phyloP scores from a whole-genome alignment of 1,140 invertebrate genomes.

The Drosophila sp. region DNA sequence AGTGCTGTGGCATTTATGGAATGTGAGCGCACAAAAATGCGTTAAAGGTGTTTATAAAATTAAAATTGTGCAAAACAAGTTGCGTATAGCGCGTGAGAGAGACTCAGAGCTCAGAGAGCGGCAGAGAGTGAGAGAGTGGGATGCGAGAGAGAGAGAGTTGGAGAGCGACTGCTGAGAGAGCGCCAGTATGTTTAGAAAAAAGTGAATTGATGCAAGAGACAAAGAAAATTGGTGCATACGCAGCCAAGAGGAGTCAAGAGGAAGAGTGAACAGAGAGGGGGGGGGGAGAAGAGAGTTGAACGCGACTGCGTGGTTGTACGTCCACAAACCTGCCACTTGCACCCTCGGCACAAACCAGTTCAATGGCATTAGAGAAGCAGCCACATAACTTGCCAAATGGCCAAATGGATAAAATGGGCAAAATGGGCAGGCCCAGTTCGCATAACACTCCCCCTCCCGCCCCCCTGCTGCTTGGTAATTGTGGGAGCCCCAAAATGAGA shows the following conservation, averaged over 20 bases:
- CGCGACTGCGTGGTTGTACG: neutral
- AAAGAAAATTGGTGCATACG: slow-evolving; percentile 80
- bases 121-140: neutral
- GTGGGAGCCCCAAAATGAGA: slow-evolving; percentile 79
- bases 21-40: slow-evolving; percentile 83
- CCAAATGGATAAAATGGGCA: slow-evolving; percentile 59
- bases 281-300: neutral
- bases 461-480: slow-evolving; percentile 53
- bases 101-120: neutral
- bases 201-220: slow-evolving; percentile 76
- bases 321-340: slow-evolving; percentile 68
- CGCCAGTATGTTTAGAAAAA: slow-evolving; percentile 70
- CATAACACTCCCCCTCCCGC: neutral
- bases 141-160: slow-evolving; percentile 26
- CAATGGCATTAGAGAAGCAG: slow-evolving; percentile 64
- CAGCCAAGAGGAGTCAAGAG: slow-evolving; percentile 23
- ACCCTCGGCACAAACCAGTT: slow-evolving; percentile 77
- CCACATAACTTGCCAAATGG: slow-evolving; percentile 75
- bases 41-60: slow-evolving; percentile 84
- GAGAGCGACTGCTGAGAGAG: slow-evolving; percentile 30
- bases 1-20: slow-evolving; percentile 73
- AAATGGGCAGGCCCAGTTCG: slow-evolving; percentile 75
- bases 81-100: slow-evolving; percentile 53
- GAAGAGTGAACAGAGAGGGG: neutral
- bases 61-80: slow-evolving; percentile 84